A percentile compares a stretch with the other conserved stretches of the same genome.
phyloP scores from a whole-genome alignment of 2,888 invertebrate species.

The Ormyrus rosae region DNA sequence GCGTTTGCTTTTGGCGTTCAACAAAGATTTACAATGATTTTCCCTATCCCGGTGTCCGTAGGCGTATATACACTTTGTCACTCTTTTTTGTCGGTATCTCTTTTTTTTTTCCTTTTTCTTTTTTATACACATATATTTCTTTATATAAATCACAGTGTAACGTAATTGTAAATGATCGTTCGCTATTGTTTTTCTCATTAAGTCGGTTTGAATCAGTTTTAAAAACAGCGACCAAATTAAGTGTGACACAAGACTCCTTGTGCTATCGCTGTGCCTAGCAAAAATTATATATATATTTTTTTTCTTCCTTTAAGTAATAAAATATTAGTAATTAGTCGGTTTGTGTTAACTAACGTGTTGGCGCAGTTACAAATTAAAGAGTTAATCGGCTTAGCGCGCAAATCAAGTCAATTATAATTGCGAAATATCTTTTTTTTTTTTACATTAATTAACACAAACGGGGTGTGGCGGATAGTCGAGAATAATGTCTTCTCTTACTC shows the following conservation, averaged over 20 bases:
- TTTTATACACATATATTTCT: slow-evolving; percentile 52
- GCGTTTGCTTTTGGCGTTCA: slow-evolving; percentile 62
- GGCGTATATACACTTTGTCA: slow-evolving; percentile 51
- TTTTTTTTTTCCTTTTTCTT: slow-evolving; percentile 39
- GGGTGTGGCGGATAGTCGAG: slow-evolving; percentile 56
- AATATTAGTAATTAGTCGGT: slow-evolving; percentile 62
- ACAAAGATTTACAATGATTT: slow-evolving; percentile 67
- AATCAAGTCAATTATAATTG: slow-evolving; percentile 44
- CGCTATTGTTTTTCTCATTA: slow-evolving; percentile 43
- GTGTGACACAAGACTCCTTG: slow-evolving; percentile 48
- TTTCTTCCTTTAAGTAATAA: slow-evolving; percentile 53
- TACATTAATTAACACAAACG: slow-evolving; percentile 63
- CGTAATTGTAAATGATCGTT: slow-evolving; percentile 46
- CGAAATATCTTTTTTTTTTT: slow-evolving; percentile 28
- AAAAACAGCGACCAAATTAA: slow-evolving; percentile 53
- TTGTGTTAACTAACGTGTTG: slow-evolving; percentile 62
- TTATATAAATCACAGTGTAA: slow-evolving; percentile 53
- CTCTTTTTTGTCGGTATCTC: too few relatives aligned
- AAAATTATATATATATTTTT: slow-evolving; percentile 8
- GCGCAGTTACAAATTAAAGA: slow-evolving; percentile 16
- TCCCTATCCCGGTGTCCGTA: slow-evolving; percentile 43
- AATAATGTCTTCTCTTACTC: slow-evolving; percentile 48
- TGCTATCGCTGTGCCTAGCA: slow-evolving; percentile 44
- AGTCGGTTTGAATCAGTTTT: slow-evolving; percentile 47
- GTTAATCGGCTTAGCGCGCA: slow-evolving; percentile 42